Evolutionary conservation across 1,140 invertebrate species (phyloP), one percentile per base, ranked within the genome.

Genomic region (Pristionchus pacificus): DNA sequence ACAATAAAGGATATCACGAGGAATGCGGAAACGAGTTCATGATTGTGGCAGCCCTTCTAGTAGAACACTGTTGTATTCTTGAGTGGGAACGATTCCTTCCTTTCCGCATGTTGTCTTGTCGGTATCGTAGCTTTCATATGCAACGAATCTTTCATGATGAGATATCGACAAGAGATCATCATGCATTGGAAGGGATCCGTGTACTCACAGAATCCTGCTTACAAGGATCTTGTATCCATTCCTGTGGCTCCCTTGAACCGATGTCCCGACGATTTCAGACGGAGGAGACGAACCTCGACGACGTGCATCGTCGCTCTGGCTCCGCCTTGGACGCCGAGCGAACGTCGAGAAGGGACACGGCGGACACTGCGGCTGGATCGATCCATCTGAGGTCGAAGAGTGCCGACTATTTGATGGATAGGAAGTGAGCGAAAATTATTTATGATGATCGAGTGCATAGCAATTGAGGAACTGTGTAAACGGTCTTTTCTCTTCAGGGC

Each of bases 321-420:
- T 82, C 80, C 1, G 80, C 80, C 10, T 68, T 82, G n/a, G 80
- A 79, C 64, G 77, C 77, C 64, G 70, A 79, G 24, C 55, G 76
- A 15, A 67, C 65, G 14, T 63, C 60, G 15, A 61, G 63, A 2
- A 74, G 80, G 29, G 72, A 73, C 38, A 19, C 30, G 24, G 28
- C 27, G 13, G 71, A 74, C 2, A n/a, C 66, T 32, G 29, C 57
- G 62, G 71, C 73, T 0, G 60, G 64, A 24, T 55, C 67, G 49
- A 55, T 38, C n/a, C 81, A 83, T 61, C 69, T 69, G 3, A 75
- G 81, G 19, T 82, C 79, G 14, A 83, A 83, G 59, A 68, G 60
- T 33, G 81, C 81, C 15, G 81, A 83, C 67, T 84, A 83, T 71
- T 66, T 83, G 28, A 82, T 83, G 76, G 80, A 83, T 65, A 68